These are phyloP conservation scores for Zaprionus capensis DNA, from an alignment of 1,140 invertebrate species.

Conservation along the genomic window DNA sequence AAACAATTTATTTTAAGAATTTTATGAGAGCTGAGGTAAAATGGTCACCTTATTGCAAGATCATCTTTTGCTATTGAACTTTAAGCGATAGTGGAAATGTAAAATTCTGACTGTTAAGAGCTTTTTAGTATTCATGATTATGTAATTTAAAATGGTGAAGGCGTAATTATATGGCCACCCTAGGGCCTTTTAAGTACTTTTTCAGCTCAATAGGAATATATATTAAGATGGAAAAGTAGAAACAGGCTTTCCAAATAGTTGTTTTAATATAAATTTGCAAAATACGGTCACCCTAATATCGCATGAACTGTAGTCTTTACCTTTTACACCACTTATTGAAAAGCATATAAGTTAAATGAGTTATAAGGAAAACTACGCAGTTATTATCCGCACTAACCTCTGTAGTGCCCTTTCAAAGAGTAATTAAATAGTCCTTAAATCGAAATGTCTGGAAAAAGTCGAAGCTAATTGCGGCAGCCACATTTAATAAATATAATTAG, in stretches of 20 bases:
- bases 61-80: not conserved
- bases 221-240: not conserved
- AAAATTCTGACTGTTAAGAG: not conserved
- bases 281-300: not conserved
- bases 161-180: not conserved
- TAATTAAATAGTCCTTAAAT: constrained; percentile 14
- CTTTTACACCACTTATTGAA: no score
- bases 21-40: no score
- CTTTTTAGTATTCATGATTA: not conserved
- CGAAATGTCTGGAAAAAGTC: not conserved
- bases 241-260: not conserved
- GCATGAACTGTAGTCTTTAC: not conserved
- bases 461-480: constrained; percentile 11
- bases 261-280: not conserved
- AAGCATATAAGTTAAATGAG: not conserved
- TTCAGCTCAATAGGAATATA: not conserved
- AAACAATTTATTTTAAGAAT: no score
- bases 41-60: not conserved
- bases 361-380: not conserved
- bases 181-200: no score
- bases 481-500: constrained; percentile 38
- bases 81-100: not conserved
- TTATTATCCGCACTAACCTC: not conserved
- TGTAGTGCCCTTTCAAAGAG: not conserved
- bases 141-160: not conserved